Evolutionary conservation across 2,113 vertebrate species (phyloP).

Genomic region (Paramisgurnus dabryanus): DNA sequence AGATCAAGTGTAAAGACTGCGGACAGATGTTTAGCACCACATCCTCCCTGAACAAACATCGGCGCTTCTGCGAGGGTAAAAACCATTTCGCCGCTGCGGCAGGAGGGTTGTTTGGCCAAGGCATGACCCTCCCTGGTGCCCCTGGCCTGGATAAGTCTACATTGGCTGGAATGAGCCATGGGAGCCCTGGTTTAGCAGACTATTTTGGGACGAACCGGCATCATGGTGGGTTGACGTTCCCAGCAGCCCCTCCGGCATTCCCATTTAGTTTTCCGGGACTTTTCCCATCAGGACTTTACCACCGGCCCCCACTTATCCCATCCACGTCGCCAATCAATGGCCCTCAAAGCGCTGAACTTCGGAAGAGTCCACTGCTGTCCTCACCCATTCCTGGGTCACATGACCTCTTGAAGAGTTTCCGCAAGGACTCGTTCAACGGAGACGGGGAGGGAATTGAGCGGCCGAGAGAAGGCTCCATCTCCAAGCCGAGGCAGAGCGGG

Average conservation of each 20-base stretch:
- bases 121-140: conserved; percentile 91
- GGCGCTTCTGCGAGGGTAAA: conserved; percentile 99
- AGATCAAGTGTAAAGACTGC: conserved; percentile 99
- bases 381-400: conserved; percentile 84
- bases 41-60: conserved; percentile 99
- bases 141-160: conserved; percentile 93
- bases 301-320: conserved; percentile 92
- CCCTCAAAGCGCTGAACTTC: conserved; percentile 84
- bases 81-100: conserved; percentile 93
- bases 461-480: conserved; percentile 78
- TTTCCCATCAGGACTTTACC: conserved; percentile 98
- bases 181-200: conserved; percentile 92
- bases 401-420: conserved; percentile 87
- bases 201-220: conserved; percentile 97
- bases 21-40: conserved; percentile 99
- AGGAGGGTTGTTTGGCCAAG: conserved; percentile 96
- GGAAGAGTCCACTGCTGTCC: conserved; percentile 89
- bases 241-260: conserved; percentile 92
- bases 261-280: conserved; percentile 98
- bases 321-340: conserved; percentile 89
- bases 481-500: conserved; percentile 77
- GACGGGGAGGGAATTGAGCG: conserved; percentile 70
- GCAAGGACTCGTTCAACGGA: conserved; percentile 62
- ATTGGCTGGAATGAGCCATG: conserved; percentile 91
- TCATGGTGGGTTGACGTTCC: conserved; percentile 94